Conservation (phyloP, 1,140 invertebrate genomes). For the Procambarus clarkii region DNA sequence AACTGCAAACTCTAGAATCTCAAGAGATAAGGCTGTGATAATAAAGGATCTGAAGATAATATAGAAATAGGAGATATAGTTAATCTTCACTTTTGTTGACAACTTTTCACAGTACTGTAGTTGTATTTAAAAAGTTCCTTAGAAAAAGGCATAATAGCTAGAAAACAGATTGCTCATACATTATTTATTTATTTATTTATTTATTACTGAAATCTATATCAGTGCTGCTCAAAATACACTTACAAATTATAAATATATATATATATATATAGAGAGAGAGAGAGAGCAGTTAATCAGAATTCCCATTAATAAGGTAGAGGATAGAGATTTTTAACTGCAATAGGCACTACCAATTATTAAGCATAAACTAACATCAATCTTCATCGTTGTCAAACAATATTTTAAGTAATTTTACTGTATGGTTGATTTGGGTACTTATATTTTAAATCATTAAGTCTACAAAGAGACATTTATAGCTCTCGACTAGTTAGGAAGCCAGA, state of each 20-base stretch:
- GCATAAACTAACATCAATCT: background rate
- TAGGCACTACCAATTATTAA: constrained; percentile 1
- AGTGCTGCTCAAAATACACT: constrained; percentile 42
- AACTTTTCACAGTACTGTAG: constrained; percentile 9
- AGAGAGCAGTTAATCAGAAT: constrained; percentile 28
- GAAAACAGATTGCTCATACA: background rate
- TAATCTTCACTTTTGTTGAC: constrained; percentile 40
- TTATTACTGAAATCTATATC: constrained; percentile 15
- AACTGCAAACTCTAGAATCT: constrained; percentile 28
- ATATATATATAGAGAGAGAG: no score
- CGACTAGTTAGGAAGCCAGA: background rate
- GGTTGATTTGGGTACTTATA: background rate
- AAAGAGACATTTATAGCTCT: background rate
- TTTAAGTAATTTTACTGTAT: background rate
- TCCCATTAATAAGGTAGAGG: background rate
- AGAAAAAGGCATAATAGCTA: constrained; percentile 44
- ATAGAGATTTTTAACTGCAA: background rate
- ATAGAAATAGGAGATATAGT: constrained; percentile 42
- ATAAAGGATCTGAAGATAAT: constrained; percentile 45
- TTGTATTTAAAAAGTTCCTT: constrained; percentile 29
- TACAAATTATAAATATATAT: background rate
- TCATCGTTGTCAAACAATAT: background rate
- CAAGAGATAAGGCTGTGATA: constrained; percentile 63
- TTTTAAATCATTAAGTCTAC: constrained; percentile 3
- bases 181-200: constrained; percentile 28